A percentile compares a stretch with the other conserved stretches of the same genome.
Evolutionary conservation across 2,113 vertebrate species (phyloP).

Genomic region (Mormyrus lacerda): DNA sequence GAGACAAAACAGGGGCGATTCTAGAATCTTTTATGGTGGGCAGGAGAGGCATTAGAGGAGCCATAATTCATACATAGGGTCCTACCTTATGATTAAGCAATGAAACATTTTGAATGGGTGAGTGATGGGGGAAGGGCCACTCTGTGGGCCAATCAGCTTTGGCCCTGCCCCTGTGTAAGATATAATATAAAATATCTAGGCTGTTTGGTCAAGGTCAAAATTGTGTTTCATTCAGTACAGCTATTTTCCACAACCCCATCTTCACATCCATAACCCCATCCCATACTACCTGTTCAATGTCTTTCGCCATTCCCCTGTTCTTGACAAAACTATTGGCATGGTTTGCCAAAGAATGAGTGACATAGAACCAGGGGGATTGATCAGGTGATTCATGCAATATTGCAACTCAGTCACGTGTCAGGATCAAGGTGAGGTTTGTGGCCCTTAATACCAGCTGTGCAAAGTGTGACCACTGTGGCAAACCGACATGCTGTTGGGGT

Average conservation of each 20-base stretch:
- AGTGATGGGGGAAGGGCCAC: neutral
- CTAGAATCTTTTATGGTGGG: neutral
- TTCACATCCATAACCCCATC: neutral
- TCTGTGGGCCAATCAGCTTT: neutral
- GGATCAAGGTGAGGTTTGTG: neutral
- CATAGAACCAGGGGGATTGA: neutral
- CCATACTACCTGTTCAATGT: neutral
- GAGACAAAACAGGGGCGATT: neutral
- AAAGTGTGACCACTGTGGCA: neutral
- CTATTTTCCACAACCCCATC: neutral
- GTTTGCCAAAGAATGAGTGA: neutral
- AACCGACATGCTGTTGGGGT: neutral
- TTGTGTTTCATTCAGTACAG: neutral
- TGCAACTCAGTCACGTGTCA: neutral
- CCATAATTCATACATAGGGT: neutral
- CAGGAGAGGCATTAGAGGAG: neutral
- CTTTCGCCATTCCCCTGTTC: neutral
- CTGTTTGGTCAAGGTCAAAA: neutral
- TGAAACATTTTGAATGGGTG: neutral
- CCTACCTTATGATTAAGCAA: neutral
- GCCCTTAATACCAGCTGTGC: neutral
- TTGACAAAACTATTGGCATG: neutral
- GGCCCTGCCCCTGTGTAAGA: neutral
- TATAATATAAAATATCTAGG: neutral
- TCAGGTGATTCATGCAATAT: neutral